Evolutionary conservation across 2,888 invertebrate species (phyloP).

Genomic region (Sinotaia quadrata): DNA sequence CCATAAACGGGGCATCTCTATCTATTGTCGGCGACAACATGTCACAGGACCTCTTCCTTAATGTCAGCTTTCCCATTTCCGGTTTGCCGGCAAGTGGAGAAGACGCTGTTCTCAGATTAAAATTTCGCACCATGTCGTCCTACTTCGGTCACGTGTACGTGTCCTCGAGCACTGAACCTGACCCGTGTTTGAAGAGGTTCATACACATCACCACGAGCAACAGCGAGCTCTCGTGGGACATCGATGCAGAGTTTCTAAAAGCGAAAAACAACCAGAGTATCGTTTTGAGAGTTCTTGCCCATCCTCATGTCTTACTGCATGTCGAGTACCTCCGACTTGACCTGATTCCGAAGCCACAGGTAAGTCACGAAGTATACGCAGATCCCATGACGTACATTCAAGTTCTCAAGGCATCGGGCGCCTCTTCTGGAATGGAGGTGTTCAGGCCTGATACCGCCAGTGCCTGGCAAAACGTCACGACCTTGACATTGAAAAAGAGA

Average conservation of each 20-base stretch:
- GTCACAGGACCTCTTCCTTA: not conserved
- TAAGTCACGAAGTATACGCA: slow-evolving; percentile 33
- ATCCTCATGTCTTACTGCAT: slow-evolving; percentile 30
- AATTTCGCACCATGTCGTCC: slow-evolving; percentile 2
- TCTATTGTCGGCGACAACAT: slow-evolving; percentile 1
- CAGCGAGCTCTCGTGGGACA: not conserved
- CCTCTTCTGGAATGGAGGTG: slow-evolving; percentile 40
- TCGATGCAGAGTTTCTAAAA: not conserved
- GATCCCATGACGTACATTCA: slow-evolving; percentile 36
- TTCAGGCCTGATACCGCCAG: slow-evolving; percentile 25
- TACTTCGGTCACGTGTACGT: slow-evolving; percentile 9
- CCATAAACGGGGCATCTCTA: not conserved
- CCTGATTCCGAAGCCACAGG: slow-evolving; percentile 26
- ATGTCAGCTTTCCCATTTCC: not conserved
- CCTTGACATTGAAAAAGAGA: slow-evolving; percentile 33
- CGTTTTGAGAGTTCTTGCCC: slow-evolving; percentile 19
- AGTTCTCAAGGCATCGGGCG: too few relatives aligned
- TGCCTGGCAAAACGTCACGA: slow-evolving; percentile 39
- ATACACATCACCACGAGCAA: not conserved
- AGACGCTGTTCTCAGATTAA: slow-evolving; percentile 10
- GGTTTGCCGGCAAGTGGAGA: not conserved
- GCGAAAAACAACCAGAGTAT: not conserved
- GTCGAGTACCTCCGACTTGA: slow-evolving; percentile 41
- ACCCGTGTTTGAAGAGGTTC: slow-evolving; percentile 1
- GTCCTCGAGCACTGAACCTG: not conserved